Conservation (phyloP, 2,797 vertebrate genomes). For the Clarias fuscus region DNA sequence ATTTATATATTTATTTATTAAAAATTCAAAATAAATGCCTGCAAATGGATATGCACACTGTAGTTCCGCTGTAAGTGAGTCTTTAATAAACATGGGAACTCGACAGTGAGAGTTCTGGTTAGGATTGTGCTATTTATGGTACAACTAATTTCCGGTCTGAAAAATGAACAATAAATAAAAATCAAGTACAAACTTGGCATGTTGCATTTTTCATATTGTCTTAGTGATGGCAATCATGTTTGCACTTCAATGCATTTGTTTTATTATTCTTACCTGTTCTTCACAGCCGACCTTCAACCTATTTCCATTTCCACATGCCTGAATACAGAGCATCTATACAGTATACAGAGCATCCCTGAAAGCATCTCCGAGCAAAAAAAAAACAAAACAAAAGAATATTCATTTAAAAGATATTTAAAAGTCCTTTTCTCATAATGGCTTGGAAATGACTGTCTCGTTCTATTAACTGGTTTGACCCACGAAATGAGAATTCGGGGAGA, state of each 20-base stretch:
- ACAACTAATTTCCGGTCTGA: neutral
- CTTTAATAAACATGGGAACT: neutral
- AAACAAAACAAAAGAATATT: neutral
- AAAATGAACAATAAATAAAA: neutral
- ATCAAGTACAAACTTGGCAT: neutral
- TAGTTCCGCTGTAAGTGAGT: neutral
- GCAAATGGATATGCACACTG: neutral
- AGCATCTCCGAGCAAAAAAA: neutral
- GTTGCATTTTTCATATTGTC: neutral
- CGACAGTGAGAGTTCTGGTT: neutral
- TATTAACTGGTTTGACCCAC: constrained; percentile 28
- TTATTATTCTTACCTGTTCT: too few species aligned
- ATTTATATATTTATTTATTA: neutral
- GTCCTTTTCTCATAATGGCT: neutral
- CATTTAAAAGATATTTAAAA: neutral
- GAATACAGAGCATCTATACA: neutral
- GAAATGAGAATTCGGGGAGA: constrained; percentile 27
- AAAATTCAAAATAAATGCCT: neutral
- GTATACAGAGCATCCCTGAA: neutral
- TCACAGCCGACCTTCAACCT: neutral
- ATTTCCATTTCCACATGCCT: neutral
- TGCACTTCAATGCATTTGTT: neutral
- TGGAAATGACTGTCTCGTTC: constrained; percentile 16
- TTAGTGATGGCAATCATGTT: neutral
- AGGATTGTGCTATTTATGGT: neutral